These are phyloP conservation scores for Hippopotamyrus pictus DNA, from an alignment of 2,797 vertebrate species.

Conservation along the genomic window DNA sequence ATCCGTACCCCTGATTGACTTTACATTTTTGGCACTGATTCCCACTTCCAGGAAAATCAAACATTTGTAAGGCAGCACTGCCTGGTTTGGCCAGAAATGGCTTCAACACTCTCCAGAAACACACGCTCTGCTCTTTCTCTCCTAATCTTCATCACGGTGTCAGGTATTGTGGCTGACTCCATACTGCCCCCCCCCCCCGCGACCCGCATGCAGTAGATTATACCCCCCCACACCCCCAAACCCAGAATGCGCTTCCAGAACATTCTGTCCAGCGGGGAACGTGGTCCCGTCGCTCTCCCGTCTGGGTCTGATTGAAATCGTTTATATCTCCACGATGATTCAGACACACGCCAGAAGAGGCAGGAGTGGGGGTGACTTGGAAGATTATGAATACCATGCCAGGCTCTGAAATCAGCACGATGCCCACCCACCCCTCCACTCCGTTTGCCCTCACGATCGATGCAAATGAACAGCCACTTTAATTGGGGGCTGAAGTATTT, in stretches of 20 bases:
- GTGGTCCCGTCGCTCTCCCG: background rate
- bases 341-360: background rate
- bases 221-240: background rate
- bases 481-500: background rate
- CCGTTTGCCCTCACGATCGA: background rate
- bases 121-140: background rate
- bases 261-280: background rate
- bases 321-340: slow-evolving; percentile 8
- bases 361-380: background rate
- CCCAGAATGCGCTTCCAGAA: background rate
- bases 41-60: background rate
- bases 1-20: background rate
- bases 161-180: background rate
- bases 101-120: background rate
- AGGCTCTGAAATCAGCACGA: background rate
- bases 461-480: slow-evolving; percentile 5
- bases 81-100: background rate
- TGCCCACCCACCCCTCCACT: background rate
- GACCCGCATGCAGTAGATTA: background rate
- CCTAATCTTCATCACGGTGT: background rate
- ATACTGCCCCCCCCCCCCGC: background rate
- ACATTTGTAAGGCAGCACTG: background rate
- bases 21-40: background rate
- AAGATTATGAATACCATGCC: background rate
- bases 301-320: slow-evolving; percentile 15